Evolutionary conservation across 2,797 vertebrate genomes (phyloP).

Genomic region (Manis pentadactyla): DNA sequence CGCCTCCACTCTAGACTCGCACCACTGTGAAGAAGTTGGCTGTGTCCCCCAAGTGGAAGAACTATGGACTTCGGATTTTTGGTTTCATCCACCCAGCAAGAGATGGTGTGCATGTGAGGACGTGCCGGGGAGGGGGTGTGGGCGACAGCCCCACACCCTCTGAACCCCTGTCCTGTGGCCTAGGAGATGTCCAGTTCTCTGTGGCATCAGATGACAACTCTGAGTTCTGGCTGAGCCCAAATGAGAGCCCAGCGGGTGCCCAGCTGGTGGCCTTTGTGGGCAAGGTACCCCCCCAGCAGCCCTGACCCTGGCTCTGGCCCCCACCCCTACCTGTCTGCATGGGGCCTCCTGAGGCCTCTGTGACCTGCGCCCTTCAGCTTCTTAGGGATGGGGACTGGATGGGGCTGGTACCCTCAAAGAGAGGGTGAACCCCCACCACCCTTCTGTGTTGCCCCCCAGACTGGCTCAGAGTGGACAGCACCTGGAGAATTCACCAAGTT

Average conservation of each 20-base stretch:
- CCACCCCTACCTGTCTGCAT: not conserved
- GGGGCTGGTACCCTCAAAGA: not conserved
- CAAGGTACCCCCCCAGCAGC: slow-evolving; percentile 86
- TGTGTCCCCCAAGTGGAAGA: slow-evolving; percentile 99
- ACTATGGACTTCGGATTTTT: slow-evolving; percentile 97
- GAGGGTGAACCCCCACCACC: not conserved
- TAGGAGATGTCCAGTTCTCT: slow-evolving; percentile 98
- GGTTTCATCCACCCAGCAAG: slow-evolving; percentile 97
- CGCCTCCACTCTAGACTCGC: slow-evolving; percentile 88
- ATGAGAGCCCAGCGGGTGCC: slow-evolving; percentile 94
- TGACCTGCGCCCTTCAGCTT: not conserved
- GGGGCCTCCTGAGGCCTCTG: not conserved
- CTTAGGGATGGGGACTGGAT: not conserved
- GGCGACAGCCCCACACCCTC: rapidly evolving
- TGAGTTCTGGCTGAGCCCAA: slow-evolving; percentile 97
- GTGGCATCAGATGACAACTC: slow-evolving; percentile 99
- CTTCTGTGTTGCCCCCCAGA: slow-evolving; percentile 85
- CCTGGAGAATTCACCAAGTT: slow-evolving; percentile 99
- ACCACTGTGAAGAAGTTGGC: slow-evolving; percentile 97
- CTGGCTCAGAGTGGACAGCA: slow-evolving; percentile 97
- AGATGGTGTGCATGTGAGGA: slow-evolving; percentile 90
- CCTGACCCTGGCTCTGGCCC: rapidly evolving
- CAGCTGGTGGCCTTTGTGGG: slow-evolving; percentile 95
- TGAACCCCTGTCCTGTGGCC: slow-evolving; percentile 54
- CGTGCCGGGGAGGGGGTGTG: slow-evolving; percentile 80